phyloP scores from a whole-genome alignment of 2,888 invertebrate genomes.

The Temnothorax ravouxi region DNA sequence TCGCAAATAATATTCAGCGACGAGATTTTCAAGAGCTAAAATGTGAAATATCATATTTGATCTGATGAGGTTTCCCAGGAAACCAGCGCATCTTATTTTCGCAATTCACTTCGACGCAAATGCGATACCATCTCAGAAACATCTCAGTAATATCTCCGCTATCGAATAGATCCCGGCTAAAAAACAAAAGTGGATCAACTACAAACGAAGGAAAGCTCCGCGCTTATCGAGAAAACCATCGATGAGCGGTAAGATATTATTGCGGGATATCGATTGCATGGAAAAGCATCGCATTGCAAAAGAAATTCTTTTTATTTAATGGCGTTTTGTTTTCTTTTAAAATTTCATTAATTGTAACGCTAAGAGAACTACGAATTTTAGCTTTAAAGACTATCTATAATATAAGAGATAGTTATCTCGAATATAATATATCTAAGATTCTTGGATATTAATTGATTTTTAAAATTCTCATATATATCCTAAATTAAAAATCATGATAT shows the following conservation, averaged over 20 bases:
- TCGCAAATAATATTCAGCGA: background rate
- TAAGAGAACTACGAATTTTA: background rate
- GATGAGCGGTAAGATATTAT: background rate
- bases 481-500: background rate
- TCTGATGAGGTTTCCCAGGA: background rate
- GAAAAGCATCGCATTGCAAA: slow-evolving; percentile 29
- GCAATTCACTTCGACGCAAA: slow-evolving; percentile 18
- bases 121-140: slow-evolving; percentile 15
- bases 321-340: background rate
- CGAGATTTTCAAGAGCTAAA: slow-evolving; percentile 6
- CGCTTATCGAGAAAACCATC: slow-evolving; percentile 37
- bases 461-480: background rate
- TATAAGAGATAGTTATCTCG: background rate
- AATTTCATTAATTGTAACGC: slow-evolving; percentile 4
- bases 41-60: background rate
- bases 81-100: background rate
- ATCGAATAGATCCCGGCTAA: slow-evolving; percentile 4
- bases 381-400: background rate
- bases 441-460: background rate
- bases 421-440: background rate
- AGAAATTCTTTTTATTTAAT: too few species aligned
- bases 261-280: slow-evolving; percentile 28
- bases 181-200: slow-evolving; percentile 10
- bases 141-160: slow-evolving; percentile 9
- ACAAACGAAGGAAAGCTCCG: slow-evolving; percentile 27